These are phyloP conservation scores for Bettongia penicillata DNA, from an alignment of 2,113 vertebrate genomes.

Conservation along the genomic window DNA sequence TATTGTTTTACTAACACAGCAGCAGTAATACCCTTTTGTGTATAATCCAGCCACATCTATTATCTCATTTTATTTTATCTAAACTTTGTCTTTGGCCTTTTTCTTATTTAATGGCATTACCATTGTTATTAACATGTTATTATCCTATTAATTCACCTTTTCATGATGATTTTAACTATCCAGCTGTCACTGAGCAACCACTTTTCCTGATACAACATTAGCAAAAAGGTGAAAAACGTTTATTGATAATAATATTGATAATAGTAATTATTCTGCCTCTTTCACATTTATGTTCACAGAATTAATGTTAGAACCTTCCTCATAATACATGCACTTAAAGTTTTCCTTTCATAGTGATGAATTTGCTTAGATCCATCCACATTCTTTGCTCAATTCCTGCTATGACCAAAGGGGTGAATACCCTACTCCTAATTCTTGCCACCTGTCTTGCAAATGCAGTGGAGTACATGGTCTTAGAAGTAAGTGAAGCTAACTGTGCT, in stretches of 20 bases:
- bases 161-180: constrained; percentile 1
- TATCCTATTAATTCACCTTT: not conserved
- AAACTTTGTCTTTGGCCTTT: not conserved
- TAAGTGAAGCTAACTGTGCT: not conserved
- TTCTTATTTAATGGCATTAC: constrained; percentile 12
- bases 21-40: not conserved
- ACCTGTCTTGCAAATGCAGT: not conserved
- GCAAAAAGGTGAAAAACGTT: not conserved
- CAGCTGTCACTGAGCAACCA: not conserved
- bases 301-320: not conserved
- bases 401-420: not conserved
- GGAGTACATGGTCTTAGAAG: not conserved
- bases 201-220: constrained; percentile 11
- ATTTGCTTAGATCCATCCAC: not conserved
- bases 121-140: not conserved
- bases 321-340: not conserved
- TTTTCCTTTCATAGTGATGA: not conserved
- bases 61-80: constrained; percentile 31
- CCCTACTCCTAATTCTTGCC: not conserved
- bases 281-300: constrained; percentile 19
- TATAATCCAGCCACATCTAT: constrained; percentile 40
- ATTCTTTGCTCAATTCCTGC: not conserved
- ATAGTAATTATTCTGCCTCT: constrained; percentile 17
- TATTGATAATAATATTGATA: not conserved
- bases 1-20: not conserved